Base-by-base conservation (phyloP, 1,140 invertebrate species). In the Tetranychus cinnabarinus region DNA sequence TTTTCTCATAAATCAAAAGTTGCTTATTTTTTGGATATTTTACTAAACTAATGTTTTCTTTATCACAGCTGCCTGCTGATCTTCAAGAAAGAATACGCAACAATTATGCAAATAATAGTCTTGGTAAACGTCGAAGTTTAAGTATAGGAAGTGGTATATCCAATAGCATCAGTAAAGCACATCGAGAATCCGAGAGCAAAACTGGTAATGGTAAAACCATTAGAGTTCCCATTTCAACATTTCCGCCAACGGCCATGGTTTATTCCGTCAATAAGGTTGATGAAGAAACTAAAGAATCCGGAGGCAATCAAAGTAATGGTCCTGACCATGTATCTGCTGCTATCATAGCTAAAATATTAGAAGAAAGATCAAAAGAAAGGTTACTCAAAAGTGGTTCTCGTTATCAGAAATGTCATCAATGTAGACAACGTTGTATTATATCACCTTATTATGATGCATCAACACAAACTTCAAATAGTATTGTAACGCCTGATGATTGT, bases 331-430 rank as follows among this genome's bases (percentile, higher is more conserved):
- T 95, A 34, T 91, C 88, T 10, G 86, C 87, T 42, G 83, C 87
- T 15, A 82, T 93, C 56, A 88, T 95, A 81, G 88, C 88, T 2
- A 89, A 90, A 77, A 85, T 92, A 54, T 75, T 96, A 37, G 85
- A 90, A 70, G 88, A 91, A 65, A 77, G 79, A 68, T 83, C 77
- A 70, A 85, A 78, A 74, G 83, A 78, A 73, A 81, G 78, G 66
- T 10, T 15, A 15, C 13, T 47, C n/a, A 59, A 59, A 48, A 45
- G 12, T 34, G 34, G 31, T 46, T 7, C 39, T 35, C 72, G 63
- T 71, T 75, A 56, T 77, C 81, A 61, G 77, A 85, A 63, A 46
- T 59, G 62, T 15, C 57, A 56, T 48, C 50, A 57, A n/a, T 67
- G 66, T 54, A 33, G 56, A 10, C 33, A 46, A 42, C n/a, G 57